Percentiles rank a stretch among this genome's conserved stretches.
Evolutionary conservation across 2,888 invertebrate genomes (phyloP).

Genomic region (Epirrhoe tristata): DNA sequence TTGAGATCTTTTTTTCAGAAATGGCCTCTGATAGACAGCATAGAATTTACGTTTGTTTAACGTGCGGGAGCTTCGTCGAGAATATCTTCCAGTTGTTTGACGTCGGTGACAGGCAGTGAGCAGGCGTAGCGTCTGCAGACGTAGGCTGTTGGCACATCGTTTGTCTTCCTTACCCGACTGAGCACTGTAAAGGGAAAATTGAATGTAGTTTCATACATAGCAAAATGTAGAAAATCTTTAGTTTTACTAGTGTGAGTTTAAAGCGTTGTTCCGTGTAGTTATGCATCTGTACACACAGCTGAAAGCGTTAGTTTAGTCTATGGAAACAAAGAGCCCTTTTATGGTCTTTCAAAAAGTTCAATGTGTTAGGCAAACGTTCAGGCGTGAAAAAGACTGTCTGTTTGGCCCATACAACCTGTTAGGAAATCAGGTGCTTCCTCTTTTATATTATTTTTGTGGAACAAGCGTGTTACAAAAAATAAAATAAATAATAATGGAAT

Average conservation of each 20-base stretch:
- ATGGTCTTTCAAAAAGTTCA: too few species aligned
- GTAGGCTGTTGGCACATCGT: slow-evolving; percentile 89
- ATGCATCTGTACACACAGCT: neutral
- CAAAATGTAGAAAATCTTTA: neutral
- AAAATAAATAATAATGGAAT: too few species aligned
- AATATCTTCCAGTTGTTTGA: slow-evolving; percentile 86
- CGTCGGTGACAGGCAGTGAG: slow-evolving; percentile 89
- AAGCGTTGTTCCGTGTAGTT: neutral
- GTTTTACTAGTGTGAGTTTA: neutral
- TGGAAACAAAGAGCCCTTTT: too few species aligned
- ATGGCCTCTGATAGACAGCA: neutral
- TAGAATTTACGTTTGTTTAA: slow-evolving; percentile 42
- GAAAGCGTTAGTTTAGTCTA: too few species aligned
- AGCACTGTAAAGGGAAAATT: slow-evolving; percentile 62
- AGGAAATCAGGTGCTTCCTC: too few species aligned
- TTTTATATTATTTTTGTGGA: too few species aligned
- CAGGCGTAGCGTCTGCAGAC: slow-evolving; percentile 92
- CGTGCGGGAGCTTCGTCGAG: slow-evolving; percentile 74
- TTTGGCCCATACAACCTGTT: too few species aligned
- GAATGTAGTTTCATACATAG: neutral
- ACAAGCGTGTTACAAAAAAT: too few species aligned
- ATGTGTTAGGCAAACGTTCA: too few species aligned
- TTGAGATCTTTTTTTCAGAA: slow-evolving; percentile 25
- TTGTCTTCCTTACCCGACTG: slow-evolving; percentile 81
- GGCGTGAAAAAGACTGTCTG: too few species aligned